A percentile compares a stretch with the other conserved stretches of the same genome.
Evolutionary conservation across 2,888 invertebrate genomes (phyloP).

Genomic region (Brachypterus glaber): DNA sequence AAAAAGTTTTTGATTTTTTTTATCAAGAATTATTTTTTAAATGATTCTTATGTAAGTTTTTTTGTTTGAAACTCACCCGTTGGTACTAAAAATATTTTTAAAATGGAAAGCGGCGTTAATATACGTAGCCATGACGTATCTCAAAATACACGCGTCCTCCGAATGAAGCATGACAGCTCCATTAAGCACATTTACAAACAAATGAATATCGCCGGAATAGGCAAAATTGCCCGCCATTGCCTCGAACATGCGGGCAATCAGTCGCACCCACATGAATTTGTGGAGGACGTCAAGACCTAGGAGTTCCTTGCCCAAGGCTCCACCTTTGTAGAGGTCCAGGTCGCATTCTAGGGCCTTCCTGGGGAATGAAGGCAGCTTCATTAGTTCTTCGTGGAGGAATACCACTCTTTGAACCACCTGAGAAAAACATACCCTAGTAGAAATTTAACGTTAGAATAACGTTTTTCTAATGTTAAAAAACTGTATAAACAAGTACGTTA

Average conservation of each 20-base stretch:
- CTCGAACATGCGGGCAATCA: constrained; percentile 94
- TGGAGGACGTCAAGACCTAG: constrained; percentile 84
- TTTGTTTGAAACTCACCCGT: constrained; percentile 58
- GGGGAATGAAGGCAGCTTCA: constrained; percentile 97
- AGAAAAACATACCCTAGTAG: constrained; percentile 21
- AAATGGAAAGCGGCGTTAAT: constrained; percentile 97
- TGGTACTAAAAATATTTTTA: constrained; percentile 96
- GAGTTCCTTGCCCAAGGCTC: constrained; percentile 73
- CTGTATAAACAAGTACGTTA: too few species aligned
- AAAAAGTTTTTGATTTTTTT: too few species aligned
- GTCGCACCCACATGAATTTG: constrained; percentile 97
- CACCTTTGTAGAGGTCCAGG: constrained; percentile 82
- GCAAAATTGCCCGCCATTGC: constrained; percentile 97
- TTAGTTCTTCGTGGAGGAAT: constrained; percentile 95
- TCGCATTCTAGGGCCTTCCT: constrained; percentile 96
- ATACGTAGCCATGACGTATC: constrained; percentile 94
- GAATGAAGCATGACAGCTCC: constrained; percentile 94
- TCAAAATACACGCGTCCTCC: constrained; percentile 89
- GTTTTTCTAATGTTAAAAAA: too few species aligned
- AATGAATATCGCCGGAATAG: constrained; percentile 91
- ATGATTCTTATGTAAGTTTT: constrained; percentile 2
- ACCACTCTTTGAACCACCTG: constrained; percentile 94
- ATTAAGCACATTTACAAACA: constrained; percentile 95
- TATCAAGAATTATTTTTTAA: too few species aligned
- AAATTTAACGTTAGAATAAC: too few species aligned